These are phyloP conservation scores for Drosophila neutralis DNA, from an alignment of 2,888 invertebrate genomes.

Conservation along the genomic window DNA sequence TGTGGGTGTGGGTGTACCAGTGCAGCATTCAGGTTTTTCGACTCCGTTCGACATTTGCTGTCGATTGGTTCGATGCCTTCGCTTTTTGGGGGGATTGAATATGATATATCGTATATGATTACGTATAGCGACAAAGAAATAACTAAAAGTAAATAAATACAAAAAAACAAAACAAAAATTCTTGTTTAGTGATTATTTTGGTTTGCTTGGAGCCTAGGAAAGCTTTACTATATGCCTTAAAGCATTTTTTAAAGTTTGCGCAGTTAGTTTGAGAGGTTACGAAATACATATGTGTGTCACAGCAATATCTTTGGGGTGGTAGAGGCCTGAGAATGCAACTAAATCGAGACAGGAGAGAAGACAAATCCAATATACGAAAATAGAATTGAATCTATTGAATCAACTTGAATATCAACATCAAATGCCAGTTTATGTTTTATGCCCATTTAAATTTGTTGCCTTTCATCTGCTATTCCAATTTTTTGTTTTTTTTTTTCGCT, in stretches of 20 bases:
- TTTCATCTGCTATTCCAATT: slow-evolving; percentile 2
- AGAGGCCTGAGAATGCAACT: slow-evolving; percentile 48
- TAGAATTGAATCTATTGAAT: slow-evolving; percentile 12
- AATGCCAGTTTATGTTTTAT: slow-evolving; percentile 24
- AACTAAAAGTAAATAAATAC: neutral
- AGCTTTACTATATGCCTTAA: slow-evolving; percentile 58
- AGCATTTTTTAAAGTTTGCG: slow-evolving; percentile 37
- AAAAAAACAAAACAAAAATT: neutral
- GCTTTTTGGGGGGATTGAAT: slow-evolving; percentile 13
- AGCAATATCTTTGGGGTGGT: slow-evolving; percentile 54
- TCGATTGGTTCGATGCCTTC: slow-evolving; percentile 1
- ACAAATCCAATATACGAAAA: slow-evolving; percentile 15
- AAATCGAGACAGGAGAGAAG: slow-evolving; percentile 4
- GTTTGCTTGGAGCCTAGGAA: slow-evolving; percentile 57
- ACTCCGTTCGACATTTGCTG: neutral
- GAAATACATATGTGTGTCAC: slow-evolving; percentile 53
- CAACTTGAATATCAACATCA: slow-evolving; percentile 40
- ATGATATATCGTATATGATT: slow-evolving; percentile 23
- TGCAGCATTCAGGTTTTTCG: slow-evolving; percentile 21
- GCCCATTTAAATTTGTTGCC: slow-evolving; percentile 28
- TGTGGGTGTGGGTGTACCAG: slow-evolving; percentile 6
- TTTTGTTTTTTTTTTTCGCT: neutral
- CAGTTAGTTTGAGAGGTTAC: slow-evolving; percentile 59
- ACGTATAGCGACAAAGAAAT: slow-evolving; percentile 14
- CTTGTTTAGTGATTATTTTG: slow-evolving; percentile 37